These are phyloP conservation scores for Apodemus agrarius DNA, from an alignment of 2,797 vertebrate genomes.

Conservation along the genomic window DNA sequence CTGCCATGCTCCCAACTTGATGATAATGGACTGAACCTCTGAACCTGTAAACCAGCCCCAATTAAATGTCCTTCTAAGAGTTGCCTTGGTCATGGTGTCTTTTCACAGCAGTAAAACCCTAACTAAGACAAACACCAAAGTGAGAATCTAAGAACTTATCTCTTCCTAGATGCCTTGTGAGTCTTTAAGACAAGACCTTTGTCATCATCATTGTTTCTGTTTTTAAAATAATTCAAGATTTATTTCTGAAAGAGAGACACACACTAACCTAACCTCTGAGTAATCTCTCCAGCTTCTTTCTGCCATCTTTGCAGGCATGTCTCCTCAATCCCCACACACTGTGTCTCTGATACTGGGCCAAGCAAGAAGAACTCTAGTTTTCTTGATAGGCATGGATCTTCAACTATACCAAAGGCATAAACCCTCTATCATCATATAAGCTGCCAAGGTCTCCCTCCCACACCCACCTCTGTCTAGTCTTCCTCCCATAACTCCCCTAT, in stretches of 20 bases:
- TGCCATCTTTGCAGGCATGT: background rate
- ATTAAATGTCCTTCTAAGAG: background rate
- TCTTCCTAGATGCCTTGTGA: background rate
- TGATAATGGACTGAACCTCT: background rate
- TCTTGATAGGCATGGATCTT: background rate
- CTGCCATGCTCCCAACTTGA: background rate
- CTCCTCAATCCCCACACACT: background rate
- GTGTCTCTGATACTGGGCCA: background rate
- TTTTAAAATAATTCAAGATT: background rate
- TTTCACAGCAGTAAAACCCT: background rate
- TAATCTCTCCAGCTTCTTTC: background rate
- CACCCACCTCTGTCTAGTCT: background rate
- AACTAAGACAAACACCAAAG: background rate
- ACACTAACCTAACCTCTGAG: background rate
- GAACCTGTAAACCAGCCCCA: background rate
- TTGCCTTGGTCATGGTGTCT: background rate
- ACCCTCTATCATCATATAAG: background rate
- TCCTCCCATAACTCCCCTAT: background rate
- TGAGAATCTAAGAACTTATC: constrained; percentile 10
- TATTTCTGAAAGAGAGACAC: background rate
- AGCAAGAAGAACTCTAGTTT: background rate
- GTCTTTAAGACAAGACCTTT: constrained; percentile 1
- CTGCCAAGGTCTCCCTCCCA: background rate
- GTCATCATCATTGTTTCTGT: background rate
- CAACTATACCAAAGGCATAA: background rate